Evolutionary conservation across 2,888 invertebrate species (phyloP).

Genomic region (Agrypnus murinus): DNA sequence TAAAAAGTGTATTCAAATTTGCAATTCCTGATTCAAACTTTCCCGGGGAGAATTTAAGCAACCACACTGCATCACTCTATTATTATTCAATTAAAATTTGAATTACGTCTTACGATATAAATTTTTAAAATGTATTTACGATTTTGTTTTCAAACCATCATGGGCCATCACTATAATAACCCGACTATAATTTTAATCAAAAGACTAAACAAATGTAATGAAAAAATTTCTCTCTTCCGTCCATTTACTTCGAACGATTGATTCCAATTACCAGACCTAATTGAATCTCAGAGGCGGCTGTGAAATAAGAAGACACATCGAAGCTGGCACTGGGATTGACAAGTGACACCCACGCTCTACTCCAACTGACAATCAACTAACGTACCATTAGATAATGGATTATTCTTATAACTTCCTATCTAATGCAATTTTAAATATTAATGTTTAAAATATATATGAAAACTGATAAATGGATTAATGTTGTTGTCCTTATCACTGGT

Average conservation of each 20-base stretch:
- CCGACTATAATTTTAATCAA: slow-evolving; percentile 39
- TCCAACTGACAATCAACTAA: slow-evolving; percentile 43
- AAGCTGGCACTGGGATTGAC: slow-evolving; percentile 63
- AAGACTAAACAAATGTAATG: slow-evolving; percentile 48
- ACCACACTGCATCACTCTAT: no score
- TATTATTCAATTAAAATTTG: no score
- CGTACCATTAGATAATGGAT: slow-evolving; percentile 36
- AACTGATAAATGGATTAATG: no score
- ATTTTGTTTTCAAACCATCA: slow-evolving; percentile 9
- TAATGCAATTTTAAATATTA: slow-evolving; percentile 16
- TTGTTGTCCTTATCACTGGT: no score
- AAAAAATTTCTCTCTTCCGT: slow-evolving; percentile 52
- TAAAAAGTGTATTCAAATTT: no score
- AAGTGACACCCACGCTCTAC: slow-evolving; percentile 59
- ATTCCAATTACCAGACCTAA: slow-evolving; percentile 65
- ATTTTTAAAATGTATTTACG: no score
- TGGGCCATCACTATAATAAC: not conserved
- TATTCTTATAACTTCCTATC: not conserved
- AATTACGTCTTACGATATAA: no score
- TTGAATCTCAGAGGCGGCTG: slow-evolving; percentile 64
- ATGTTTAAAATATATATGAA: not conserved
- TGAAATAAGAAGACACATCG: slow-evolving; percentile 65
- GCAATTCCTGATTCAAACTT: not conserved
- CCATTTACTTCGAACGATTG: slow-evolving; percentile 59
- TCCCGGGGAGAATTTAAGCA: not conserved